Percentiles rank a stretch among this genome's conserved stretches.
These are phyloP conservation scores for Eupithecia subumbrata DNA, from an alignment of 2,888 invertebrate genomes.

Conservation along the genomic window DNA sequence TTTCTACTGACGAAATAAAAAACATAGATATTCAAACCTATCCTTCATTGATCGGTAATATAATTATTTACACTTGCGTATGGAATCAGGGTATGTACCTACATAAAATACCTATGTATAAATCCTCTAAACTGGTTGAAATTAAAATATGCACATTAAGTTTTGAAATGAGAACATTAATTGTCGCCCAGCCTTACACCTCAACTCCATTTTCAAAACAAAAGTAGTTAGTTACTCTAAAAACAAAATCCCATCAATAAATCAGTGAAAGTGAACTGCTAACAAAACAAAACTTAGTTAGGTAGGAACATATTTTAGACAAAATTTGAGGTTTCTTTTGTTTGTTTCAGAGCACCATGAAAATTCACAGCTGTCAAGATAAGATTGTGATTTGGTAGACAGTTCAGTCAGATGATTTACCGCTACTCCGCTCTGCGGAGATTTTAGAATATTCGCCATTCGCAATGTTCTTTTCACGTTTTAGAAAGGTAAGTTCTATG, in stretches of 20 bases:
- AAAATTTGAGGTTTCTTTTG: neutral
- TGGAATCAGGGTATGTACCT: neutral
- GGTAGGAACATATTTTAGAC: neutral
- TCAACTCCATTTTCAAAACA: neutral
- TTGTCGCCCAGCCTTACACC: neutral
- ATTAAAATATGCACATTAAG: neutral
- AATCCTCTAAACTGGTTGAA: neutral
- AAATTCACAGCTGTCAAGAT: neutral
- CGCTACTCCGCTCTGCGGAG: neutral
- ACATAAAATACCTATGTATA: neutral
- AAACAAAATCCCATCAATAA: neutral
- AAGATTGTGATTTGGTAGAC: neutral
- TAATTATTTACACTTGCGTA: neutral
- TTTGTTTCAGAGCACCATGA: conserved; percentile 3
- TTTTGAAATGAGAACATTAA: neutral
- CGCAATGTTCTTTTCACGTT: conserved; percentile 14
- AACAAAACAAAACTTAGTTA: neutral
- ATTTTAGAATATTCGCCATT: neutral
- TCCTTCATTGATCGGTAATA: neutral
- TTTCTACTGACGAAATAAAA: neutral
- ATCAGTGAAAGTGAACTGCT: neutral
- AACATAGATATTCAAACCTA: neutral
- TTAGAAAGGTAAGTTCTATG: conserved; percentile 21
- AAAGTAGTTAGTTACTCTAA: neutral
- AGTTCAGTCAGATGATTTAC: neutral